These are phyloP conservation scores for Trichonephila inaurata DNA, from an alignment of 1,140 invertebrate species.

Conservation along the genomic window DNA sequence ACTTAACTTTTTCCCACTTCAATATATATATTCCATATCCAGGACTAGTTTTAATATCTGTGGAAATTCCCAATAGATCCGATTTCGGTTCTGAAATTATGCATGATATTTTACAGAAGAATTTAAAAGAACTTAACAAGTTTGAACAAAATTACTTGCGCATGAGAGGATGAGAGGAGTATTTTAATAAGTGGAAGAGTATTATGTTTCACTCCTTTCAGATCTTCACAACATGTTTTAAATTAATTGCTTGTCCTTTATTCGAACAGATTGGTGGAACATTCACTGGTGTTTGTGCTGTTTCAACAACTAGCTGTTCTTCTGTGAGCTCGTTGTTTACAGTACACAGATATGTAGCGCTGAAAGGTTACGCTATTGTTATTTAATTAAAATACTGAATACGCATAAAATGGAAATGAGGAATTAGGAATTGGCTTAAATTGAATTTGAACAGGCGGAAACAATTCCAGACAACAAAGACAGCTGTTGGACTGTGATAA, in stretches of 20 bases:
- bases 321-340: background rate
- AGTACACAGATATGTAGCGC: background rate
- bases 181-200: background rate
- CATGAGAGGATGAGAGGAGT: background rate
- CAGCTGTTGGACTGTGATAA: background rate
- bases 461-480: background rate
- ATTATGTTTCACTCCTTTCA: background rate
- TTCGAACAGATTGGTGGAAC: background rate
- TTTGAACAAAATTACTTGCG: background rate
- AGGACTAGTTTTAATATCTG: background rate
- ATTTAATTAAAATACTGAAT: background rate
- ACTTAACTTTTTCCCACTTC: background rate
- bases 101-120: conserved; percentile 1
- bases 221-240: background rate
- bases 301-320: background rate
- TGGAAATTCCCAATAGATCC: background rate
- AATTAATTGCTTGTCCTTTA: conserved; percentile 20
- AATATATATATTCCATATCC: background rate
- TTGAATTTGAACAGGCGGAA: no score
- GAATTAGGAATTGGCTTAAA: background rate
- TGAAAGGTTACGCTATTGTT: background rate
- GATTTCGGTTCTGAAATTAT: background rate
- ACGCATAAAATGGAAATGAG: background rate
- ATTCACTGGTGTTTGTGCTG: background rate
- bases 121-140: conserved; percentile 17